Conservation (phyloP, 2,797 vertebrate genomes). For the Danionella dracula region DNA sequence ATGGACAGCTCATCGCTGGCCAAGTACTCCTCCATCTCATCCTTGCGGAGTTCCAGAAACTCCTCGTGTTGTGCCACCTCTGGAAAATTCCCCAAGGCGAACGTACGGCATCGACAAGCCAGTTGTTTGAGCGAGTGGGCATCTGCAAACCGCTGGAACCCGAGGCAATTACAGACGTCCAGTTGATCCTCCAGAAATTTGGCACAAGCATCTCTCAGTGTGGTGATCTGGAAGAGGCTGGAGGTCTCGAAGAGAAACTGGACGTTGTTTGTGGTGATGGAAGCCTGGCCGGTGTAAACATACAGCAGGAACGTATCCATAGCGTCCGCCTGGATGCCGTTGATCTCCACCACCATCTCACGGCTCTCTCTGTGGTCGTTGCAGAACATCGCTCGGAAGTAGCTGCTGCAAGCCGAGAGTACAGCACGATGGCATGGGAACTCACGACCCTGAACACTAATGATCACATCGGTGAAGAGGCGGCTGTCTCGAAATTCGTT, state of each 20-base stretch:
- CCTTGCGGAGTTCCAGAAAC: slow-evolving; percentile 84
- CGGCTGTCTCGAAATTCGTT: slow-evolving; percentile 92
- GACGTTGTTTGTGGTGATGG: slow-evolving; percentile 93
- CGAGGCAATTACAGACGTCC: slow-evolving; percentile 95
- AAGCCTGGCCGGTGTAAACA: slow-evolving; percentile 92
- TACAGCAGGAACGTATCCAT: slow-evolving; percentile 96
- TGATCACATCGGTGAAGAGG: slow-evolving; percentile 95
- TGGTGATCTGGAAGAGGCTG: slow-evolving; percentile 91
- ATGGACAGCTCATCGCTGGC: slow-evolving; percentile 87
- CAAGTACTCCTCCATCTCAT: slow-evolving; percentile 91
- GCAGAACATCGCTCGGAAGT: slow-evolving; percentile 98
- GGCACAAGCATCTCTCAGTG: slow-evolving; percentile 89
- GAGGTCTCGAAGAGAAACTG: slow-evolving; percentile 97
- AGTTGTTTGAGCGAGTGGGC: slow-evolving; percentile 90
- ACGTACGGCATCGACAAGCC: slow-evolving; percentile 85
- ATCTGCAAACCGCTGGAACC: slow-evolving; percentile 93
- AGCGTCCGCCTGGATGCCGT: slow-evolving; percentile 90
- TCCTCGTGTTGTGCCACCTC: slow-evolving; percentile 91
- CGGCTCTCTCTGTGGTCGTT: slow-evolving; percentile 94
- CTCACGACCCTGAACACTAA: slow-evolving; percentile 92
- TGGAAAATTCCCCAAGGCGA: slow-evolving; percentile 82
- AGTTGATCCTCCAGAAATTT: slow-evolving; percentile 96
- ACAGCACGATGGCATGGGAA: slow-evolving; percentile 96
- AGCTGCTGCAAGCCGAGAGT: slow-evolving; percentile 94
- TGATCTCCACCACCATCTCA: slow-evolving; percentile 98